Evolutionary conservation across 2,888 invertebrate species (phyloP).

Genomic region (Xiphydria camelus): DNA sequence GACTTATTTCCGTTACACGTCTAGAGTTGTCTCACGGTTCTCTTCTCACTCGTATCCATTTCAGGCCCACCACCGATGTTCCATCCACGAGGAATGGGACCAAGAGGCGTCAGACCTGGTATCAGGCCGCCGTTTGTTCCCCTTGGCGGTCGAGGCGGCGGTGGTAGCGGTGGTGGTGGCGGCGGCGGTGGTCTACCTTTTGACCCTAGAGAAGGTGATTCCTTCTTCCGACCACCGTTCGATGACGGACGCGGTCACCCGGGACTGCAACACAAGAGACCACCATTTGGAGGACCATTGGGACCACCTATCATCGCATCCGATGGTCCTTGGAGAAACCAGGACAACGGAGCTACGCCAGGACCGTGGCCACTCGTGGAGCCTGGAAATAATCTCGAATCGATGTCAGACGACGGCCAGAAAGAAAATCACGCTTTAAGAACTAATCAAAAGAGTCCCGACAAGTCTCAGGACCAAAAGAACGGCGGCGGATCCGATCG

Average conservation of each 20-base stretch:
- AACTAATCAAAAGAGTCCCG: constrained; percentile 14
- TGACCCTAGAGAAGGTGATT: constrained; percentile 44
- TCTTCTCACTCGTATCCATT: too few species aligned
- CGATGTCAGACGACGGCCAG: neutral
- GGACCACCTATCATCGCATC: constrained; percentile 31
- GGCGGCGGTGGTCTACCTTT: constrained; percentile 46
- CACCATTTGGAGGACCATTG: constrained; percentile 33
- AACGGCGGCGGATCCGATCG: constrained; percentile 16
- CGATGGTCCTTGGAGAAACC: constrained; percentile 42
- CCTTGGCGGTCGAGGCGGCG: too few species aligned
- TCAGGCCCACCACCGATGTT: constrained; percentile 54
- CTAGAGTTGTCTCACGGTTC: too few species aligned
- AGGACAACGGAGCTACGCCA: constrained; percentile 36
- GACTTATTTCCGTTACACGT: too few species aligned
- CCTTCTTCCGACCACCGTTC: constrained; percentile 47
- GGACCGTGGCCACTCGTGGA: constrained; percentile 32
- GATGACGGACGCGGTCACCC: constrained; percentile 42
- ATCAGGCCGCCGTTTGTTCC: constrained; percentile 51
- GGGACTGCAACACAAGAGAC: constrained; percentile 32
- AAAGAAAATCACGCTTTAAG: constrained; percentile 12
- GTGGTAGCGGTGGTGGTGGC: too few species aligned
- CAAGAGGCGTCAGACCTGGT: constrained; percentile 51
- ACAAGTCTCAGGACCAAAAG: constrained; percentile 24
- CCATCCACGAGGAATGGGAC: constrained; percentile 54
- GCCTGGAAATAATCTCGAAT: constrained; percentile 26